Percentiles rank a stretch among this genome's conserved stretches.
phyloP scores from a whole-genome alignment of 2,888 invertebrate species.

The Scaptomyza caliginosa region DNA sequence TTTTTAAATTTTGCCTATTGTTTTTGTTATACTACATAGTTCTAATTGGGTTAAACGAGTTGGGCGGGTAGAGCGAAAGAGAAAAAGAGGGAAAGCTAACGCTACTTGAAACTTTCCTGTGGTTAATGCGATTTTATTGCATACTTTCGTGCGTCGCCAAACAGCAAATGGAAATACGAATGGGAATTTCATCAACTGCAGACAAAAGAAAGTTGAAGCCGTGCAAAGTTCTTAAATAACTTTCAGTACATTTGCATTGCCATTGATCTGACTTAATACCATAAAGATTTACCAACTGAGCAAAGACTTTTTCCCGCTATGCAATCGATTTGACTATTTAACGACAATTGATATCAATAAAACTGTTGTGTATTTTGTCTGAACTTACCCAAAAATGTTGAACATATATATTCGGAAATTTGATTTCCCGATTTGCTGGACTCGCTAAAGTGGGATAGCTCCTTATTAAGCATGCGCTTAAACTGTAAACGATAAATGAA shows the following conservation, averaged over 20 bases:
- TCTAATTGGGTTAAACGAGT: conserved; percentile 23
- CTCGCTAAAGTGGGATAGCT: conserved; percentile 99
- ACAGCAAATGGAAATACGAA: conserved; percentile 16
- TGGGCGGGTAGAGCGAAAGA: neutral
- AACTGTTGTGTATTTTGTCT: neutral
- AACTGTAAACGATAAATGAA: conserved; percentile 88
- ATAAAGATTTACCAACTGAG: conserved; percentile 7
- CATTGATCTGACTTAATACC: conserved; percentile 13
- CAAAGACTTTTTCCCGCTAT: neutral
- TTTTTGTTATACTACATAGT: conserved; percentile 12
- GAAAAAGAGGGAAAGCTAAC: neutral
- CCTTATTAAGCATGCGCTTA: conserved; percentile 99
- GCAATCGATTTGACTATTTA: conserved; percentile 20
- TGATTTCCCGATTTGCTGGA: conserved; percentile 99
- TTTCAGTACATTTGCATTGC: conserved; percentile 58
- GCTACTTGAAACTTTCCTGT: conserved; percentile 45
- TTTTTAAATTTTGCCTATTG: conserved; percentile 19
- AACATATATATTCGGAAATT: conserved; percentile 99
- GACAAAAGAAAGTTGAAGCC: conserved; percentile 42
- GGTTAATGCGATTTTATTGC: conserved; percentile 73
- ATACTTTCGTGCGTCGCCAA: conserved; percentile 56
- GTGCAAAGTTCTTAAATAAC: conserved; percentile 42
- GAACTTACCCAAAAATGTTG: conserved; percentile 98
- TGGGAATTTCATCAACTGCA: conserved; percentile 27
- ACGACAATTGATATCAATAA: conserved; percentile 26